phyloP scores from a whole-genome alignment of 1,140 invertebrate species.

The Apocrypta bakeri region DNA sequence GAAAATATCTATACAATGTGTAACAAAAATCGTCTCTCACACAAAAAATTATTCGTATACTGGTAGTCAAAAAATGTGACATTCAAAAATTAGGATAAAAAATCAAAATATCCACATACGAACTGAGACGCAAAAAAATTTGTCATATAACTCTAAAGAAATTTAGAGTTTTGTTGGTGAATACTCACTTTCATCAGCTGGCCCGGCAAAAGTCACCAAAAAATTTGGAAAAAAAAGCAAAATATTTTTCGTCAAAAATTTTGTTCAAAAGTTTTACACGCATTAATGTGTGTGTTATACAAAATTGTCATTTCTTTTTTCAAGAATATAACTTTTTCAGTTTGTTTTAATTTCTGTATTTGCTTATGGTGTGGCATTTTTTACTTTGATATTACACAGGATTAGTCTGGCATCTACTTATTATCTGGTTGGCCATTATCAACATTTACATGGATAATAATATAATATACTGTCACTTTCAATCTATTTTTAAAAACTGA shows the following conservation, averaged over 20 bases:
- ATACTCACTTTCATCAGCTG: conserved; percentile 68
- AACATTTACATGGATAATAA: conserved; percentile 21
- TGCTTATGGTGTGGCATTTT: conserved; percentile 17
- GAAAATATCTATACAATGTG: conserved; percentile 49
- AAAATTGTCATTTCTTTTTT: conserved; percentile 26
- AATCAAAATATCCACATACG: conserved; percentile 51
- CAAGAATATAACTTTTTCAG: neutral
- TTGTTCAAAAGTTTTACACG: conserved; percentile 57
- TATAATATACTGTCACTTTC: conserved; percentile 1
- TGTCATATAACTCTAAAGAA: conserved; percentile 23
- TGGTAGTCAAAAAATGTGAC: conserved; percentile 52
- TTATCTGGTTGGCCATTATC: conserved; percentile 38
- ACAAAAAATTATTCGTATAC: conserved; percentile 20
- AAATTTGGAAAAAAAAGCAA: conserved; percentile 71
- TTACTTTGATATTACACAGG: conserved; percentile 28
- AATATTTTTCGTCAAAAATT: conserved; percentile 70
- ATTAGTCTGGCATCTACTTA: conserved; percentile 42
- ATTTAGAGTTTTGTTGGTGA: conserved; percentile 51
- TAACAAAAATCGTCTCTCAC: conserved; percentile 53
- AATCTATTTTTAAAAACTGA: conserved; percentile 24
- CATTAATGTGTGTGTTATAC: conserved; percentile 44
- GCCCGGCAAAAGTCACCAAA: conserved; percentile 74
- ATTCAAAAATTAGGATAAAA: conserved; percentile 50
- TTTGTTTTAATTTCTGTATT: neutral
- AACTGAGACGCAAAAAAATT: conserved; percentile 42